Evolutionary conservation across 2,113 vertebrate species (phyloP), one percentile per base, ranked within the genome.

Genomic region (Gnathochromis pfefferi): DNA sequence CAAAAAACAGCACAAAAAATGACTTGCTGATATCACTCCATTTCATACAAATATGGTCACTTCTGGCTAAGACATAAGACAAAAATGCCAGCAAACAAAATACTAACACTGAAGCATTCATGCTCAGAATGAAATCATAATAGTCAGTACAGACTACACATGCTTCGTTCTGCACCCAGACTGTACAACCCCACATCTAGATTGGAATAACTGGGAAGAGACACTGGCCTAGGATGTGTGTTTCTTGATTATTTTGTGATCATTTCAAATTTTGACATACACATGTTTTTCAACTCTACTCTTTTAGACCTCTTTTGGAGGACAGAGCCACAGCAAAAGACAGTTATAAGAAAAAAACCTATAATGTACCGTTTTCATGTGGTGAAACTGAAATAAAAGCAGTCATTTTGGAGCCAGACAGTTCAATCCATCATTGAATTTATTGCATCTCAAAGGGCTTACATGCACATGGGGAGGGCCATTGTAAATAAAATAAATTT

Each of bases 391-490:
- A 45, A 73, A 73, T 73, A 45, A 73, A 47, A 45, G 8, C 7
- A 51, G 73, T 40, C 54, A 58, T 40, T 11, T 23, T 3, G 33
- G 19, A 63, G 16, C 93, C 19, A 33, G 49, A 82, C 40, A 92
- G 94, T 97, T 97, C 96, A 95, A 96, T 97, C 97, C 95, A 94
- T 98, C 96, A 97, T 97, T 97, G 97, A 97, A 90, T 99, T 99
- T 99, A 99, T 99, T 99, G 98, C 99, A 98, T 98, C 97, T 98
- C 97, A 98, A 96, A 97, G 97, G 97, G 97, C 96, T 94, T 97
- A 98, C 99, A 99, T 99, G 98, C 98, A 99, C 96, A 68, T 97
- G 97, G 97, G 96, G 97, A 91, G 95, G 97, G 97, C 96, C 95
- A 90, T 92, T 90, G 95, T 96, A 90, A 98, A 97, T 96, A 95